phyloP scores from a whole-genome alignment of 2,888 invertebrate species.

The Leptopilina myrica region DNA sequence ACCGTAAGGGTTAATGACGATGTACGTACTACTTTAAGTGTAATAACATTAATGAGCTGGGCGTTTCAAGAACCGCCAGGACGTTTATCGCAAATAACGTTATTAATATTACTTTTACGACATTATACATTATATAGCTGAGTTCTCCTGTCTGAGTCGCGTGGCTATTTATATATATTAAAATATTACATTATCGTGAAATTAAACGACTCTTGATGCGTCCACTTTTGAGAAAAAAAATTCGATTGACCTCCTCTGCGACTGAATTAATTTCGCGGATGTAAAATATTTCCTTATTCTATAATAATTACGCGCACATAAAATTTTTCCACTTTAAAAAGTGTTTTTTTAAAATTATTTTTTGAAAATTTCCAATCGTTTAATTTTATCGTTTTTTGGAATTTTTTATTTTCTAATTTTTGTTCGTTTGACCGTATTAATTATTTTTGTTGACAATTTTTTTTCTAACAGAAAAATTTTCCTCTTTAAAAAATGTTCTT shows the following conservation, averaged over 20 bases:
- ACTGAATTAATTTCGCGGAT: neutral
- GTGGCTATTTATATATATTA: neutral
- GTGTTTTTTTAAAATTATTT: too few relatives aligned
- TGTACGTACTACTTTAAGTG: neutral
- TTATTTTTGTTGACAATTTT: too few relatives aligned
- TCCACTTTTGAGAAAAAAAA: neutral
- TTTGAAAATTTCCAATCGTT: too few relatives aligned
- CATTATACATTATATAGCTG: neutral
- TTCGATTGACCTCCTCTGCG: conserved; percentile 7
- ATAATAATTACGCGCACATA: neutral
- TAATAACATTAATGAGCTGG: conserved; percentile 20
- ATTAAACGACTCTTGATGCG: conserved; percentile 11
- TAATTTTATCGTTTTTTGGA: too few relatives aligned
- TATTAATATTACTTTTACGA: conserved; percentile 14
- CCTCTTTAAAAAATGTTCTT: too few relatives aligned
- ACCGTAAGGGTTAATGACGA: neutral
- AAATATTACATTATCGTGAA: neutral
- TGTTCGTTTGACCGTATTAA: too few relatives aligned
- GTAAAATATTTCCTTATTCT: neutral
- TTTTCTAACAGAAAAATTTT: too few relatives aligned
- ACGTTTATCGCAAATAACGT: conserved; percentile 22
- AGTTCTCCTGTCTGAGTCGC: neutral
- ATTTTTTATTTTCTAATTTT: too few relatives aligned
- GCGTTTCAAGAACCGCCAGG: conserved; percentile 1
- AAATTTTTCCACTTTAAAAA: too few relatives aligned